Percentiles rank a stretch among this genome's conserved stretches.
These are phyloP conservation scores for Brachionus calyciflorus DNA, from an alignment of 1,140 invertebrate genomes.

Conservation along the genomic window DNA sequence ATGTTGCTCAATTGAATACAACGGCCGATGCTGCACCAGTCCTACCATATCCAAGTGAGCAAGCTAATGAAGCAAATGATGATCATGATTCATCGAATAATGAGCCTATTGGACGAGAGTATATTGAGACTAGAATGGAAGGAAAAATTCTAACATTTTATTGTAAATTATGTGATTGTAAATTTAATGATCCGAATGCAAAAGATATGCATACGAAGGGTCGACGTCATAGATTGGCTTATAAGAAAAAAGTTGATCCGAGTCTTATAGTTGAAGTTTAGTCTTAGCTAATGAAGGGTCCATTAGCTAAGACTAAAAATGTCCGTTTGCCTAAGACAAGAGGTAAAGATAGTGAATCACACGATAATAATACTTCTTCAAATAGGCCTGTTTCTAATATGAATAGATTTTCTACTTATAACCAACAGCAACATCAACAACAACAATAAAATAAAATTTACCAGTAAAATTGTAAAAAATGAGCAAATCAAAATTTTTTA, in stretches of 20 bases:
- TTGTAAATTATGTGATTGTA: constrained; percentile 96
- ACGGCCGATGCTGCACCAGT: not conserved
- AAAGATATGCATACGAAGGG: constrained; percentile 99
- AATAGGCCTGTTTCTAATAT: too few species aligned
- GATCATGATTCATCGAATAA: constrained; percentile 5
- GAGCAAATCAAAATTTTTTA: too few species aligned
- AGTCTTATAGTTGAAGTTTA: constrained; percentile 89
- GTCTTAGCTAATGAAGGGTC: constrained; percentile 92
- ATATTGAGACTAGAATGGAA: constrained; percentile 75
- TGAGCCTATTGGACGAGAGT: constrained; percentile 74
- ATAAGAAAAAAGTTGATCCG: constrained; percentile 82
- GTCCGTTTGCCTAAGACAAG: not conserved
- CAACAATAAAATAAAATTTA: too few species aligned
- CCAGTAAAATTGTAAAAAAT: too few species aligned
- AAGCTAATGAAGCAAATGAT: not conserved
- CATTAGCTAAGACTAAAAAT: constrained; percentile 56
- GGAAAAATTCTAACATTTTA: constrained; percentile 85
- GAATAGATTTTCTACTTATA: too few species aligned
- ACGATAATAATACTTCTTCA: too few species aligned
- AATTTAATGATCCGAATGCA: constrained; percentile 97
- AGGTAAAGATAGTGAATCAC: too few species aligned
- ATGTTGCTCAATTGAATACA: constrained; percentile 22
- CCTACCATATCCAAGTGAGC: not conserved
- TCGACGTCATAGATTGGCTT: constrained; percentile 86
- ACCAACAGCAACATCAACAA: too few species aligned